phyloP scores from a whole-genome alignment of 2,888 invertebrate genomes.

The Laothoe populi region DNA sequence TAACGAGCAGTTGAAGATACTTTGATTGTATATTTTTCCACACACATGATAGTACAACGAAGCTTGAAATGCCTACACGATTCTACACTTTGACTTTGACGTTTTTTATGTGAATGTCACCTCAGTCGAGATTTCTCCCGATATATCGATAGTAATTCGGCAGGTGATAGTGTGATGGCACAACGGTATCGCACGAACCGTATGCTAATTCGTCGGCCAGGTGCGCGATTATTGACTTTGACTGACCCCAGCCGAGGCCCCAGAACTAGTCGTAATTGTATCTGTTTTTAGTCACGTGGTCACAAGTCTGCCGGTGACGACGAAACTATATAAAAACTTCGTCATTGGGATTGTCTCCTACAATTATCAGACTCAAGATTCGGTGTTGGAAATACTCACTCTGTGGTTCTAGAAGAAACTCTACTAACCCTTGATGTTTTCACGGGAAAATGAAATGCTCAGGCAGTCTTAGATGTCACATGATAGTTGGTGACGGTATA shows the following conservation, averaged over 20 bases:
- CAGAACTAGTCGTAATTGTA: conserved; percentile 38
- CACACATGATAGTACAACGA: not conserved
- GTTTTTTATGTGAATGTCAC: conserved; percentile 6
- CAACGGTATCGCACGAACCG: conserved; percentile 39
- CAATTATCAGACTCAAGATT: not conserved
- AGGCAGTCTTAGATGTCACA: too few relatives aligned
- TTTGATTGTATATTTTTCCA: not conserved
- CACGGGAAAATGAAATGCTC: too few relatives aligned
- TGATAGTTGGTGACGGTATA: too few relatives aligned
- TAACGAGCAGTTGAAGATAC: not conserved
- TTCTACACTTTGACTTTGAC: not conserved
- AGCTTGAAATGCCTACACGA: not conserved
- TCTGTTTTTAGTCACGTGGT: conserved; percentile 23
- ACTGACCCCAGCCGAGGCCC: conserved; percentile 49
- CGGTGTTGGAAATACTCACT: too few relatives aligned
- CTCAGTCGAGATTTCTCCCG: conserved; percentile 18
- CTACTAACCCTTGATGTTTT: too few relatives aligned
- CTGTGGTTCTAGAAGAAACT: too few relatives aligned
- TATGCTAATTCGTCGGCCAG: conserved; percentile 50
- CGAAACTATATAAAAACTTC: not conserved
- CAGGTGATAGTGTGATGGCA: conserved; percentile 24
- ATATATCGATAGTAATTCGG: conserved; percentile 20
- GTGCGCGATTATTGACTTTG: conserved; percentile 46
- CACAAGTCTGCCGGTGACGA: conserved; percentile 5
- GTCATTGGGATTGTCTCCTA: not conserved